Conservation (phyloP, 2,888 invertebrate species). For the Plutella xylostella region DNA sequence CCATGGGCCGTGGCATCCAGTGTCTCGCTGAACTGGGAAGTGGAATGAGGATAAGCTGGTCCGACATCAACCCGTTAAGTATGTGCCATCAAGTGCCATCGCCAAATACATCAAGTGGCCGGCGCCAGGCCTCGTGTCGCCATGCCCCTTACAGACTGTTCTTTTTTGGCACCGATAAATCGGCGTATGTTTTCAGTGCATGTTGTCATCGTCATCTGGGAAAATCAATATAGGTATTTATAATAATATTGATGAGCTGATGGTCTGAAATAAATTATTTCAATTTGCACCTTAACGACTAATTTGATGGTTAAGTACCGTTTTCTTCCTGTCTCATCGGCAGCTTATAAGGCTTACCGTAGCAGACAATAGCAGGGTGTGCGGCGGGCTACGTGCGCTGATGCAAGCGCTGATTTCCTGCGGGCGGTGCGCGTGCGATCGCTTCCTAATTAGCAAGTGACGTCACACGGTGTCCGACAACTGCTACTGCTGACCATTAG, state of each 20-base stretch:
- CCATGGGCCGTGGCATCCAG: conserved; percentile 11
- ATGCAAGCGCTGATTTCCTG: conserved; percentile 62
- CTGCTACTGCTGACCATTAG: conserved; percentile 45
- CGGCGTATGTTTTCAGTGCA: too few relatives aligned
- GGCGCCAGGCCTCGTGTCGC: conserved; percentile 6
- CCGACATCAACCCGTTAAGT: conserved; percentile 12
- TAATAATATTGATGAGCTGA: too few relatives aligned
- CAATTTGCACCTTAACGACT: too few relatives aligned
- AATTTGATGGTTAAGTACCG: too few relatives aligned
- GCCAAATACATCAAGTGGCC: conserved; percentile 1
- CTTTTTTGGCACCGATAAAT: conserved; percentile 2
- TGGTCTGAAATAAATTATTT: too few relatives aligned
- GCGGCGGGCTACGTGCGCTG: conserved; percentile 41
- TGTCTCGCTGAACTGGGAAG: conserved; percentile 1
- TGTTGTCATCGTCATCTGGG: too few relatives aligned
- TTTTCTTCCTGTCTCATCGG: too few relatives aligned
- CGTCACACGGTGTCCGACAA: conserved; percentile 47
- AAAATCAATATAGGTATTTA: too few relatives aligned
- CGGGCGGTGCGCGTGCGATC: conserved; percentile 41
- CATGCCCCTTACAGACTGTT: background rate
- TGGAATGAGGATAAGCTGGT: conserved; percentile 11
- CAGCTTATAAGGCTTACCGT: conserved; percentile 8
- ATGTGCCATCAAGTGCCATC: background rate
- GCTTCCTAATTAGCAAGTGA: conserved; percentile 60
- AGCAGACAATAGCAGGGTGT: conserved; percentile 31